Conservation (phyloP, 2,888 invertebrate genomes). For the Eutolmus rufibarbis region DNA sequence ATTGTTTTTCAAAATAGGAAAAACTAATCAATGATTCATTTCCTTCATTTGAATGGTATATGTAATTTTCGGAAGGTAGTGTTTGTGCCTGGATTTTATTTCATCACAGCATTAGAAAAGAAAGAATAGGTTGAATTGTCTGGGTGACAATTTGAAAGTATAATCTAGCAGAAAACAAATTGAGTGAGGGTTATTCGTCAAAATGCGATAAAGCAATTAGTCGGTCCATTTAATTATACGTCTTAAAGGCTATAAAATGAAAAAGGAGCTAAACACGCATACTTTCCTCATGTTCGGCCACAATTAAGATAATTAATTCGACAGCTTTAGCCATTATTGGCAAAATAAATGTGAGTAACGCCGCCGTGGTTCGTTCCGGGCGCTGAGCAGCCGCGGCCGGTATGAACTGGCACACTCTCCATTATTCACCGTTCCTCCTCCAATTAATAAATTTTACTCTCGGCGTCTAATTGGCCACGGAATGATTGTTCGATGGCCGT, state of each 20-base stretch:
- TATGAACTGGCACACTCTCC: not conserved
- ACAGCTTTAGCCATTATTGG: not conserved
- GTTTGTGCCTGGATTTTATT: not conserved
- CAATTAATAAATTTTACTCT: conserved; percentile 22
- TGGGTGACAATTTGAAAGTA: not conserved
- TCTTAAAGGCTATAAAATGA: not conserved
- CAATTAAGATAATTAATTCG: conserved; percentile 22
- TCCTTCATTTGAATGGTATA: too few species aligned
- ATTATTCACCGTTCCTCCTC: not conserved
- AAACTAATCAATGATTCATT: too few species aligned
- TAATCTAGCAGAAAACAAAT: not conserved
- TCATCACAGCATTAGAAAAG: not conserved
- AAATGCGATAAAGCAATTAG: not conserved
- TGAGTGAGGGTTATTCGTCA: not conserved
- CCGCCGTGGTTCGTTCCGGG: not conserved
- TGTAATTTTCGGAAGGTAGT: not conserved
- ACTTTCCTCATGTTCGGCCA: not conserved
- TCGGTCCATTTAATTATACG: not conserved
- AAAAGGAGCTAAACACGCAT: not conserved
- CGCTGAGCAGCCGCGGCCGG: not conserved
- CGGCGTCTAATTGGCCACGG: conserved; percentile 18
- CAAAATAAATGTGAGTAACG: conserved; percentile 15
- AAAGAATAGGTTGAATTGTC: not conserved
- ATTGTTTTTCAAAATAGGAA: too few species aligned
- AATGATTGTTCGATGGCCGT: not conserved